These are phyloP conservation scores for Portevinia maculata DNA, from an alignment of 2,888 invertebrate genomes.

Conservation along the genomic window DNA sequence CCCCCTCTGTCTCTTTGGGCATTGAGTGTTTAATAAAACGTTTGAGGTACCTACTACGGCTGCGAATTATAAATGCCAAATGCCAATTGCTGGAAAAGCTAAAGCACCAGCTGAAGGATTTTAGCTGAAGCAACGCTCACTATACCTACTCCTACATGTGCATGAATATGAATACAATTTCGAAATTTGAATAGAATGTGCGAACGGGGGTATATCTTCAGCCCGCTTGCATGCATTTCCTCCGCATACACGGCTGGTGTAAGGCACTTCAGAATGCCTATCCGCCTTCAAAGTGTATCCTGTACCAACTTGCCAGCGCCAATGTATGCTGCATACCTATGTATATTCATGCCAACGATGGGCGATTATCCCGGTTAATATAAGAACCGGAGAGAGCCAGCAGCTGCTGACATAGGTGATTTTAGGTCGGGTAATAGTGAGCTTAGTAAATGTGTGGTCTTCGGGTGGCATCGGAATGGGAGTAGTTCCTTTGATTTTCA, in stretches of 20 bases:
- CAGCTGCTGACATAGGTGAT: constrained; percentile 73
- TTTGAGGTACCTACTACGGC: constrained; percentile 73
- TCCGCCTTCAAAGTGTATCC: constrained; percentile 35
- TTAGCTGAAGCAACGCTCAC: constrained; percentile 26
- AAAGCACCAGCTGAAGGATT: constrained; percentile 65
- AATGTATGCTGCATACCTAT: constrained; percentile 5
- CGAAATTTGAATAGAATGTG: constrained; percentile 70
- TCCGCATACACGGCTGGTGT: constrained; percentile 63
- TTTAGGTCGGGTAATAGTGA: constrained; percentile 73
- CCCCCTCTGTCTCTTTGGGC: not conserved
- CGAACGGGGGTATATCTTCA: constrained; percentile 10
- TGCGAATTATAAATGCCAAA: constrained; percentile 72
- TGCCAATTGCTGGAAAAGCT: constrained; percentile 65
- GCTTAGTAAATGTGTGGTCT: constrained; percentile 66
- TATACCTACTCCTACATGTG: constrained; percentile 40
- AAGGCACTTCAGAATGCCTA: constrained; percentile 68
- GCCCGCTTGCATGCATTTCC: constrained; percentile 51
- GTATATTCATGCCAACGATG: constrained; percentile 57
- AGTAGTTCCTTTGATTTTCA: constrained; percentile 65
- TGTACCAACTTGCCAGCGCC: constrained; percentile 50
- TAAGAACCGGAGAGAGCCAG: constrained; percentile 52
- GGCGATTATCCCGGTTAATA: constrained; percentile 74
- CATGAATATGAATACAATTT: constrained; percentile 74
- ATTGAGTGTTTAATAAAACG: constrained; percentile 73
- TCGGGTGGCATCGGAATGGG: constrained; percentile 13